phyloP scores from a whole-genome alignment of 64 coral and sea anemone species.

The Stichodactyla helianthus region DNA sequence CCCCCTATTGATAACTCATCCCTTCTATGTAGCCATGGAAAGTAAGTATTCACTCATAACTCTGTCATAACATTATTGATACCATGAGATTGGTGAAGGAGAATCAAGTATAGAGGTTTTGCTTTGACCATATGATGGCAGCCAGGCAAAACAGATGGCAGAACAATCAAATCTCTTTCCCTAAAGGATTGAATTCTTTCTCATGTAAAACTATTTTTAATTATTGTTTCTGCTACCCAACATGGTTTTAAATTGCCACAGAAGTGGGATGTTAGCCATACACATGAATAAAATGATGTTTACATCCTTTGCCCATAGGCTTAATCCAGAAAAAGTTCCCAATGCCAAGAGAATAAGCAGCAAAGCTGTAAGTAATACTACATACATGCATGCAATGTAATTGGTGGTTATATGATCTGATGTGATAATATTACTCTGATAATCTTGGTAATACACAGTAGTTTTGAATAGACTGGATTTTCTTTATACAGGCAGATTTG shows the following conservation, averaged over 20 bases:
- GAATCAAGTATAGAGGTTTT: not conserved
- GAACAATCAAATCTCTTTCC: too few species aligned
- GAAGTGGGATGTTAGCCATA: too few species aligned
- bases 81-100: not conserved
- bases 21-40: conserved; percentile 60
- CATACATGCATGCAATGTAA: too few species aligned
- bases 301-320: not conserved
- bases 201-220: too few species aligned
- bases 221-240: too few species aligned
- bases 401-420: too few species aligned
- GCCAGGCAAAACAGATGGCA: too few species aligned
- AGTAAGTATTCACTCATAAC: conserved; percentile 3
- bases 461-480: not conserved
- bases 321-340: conserved; percentile 53
- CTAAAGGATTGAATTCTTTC: too few species aligned
- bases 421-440: too few species aligned
- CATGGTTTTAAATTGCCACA: too few species aligned
- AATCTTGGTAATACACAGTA: not conserved
- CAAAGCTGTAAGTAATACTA: conserved; percentile 50
- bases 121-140: not conserved
- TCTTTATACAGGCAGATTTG: conserved; percentile 55
- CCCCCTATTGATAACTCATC: conserved; percentile 61
- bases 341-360: conserved; percentile 55
- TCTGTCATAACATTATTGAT: too few species aligned
- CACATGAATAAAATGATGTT: not conserved